These are phyloP conservation scores for Coendou prehensilis DNA, from an alignment of 2,797 vertebrate species.

Conservation along the genomic window DNA sequence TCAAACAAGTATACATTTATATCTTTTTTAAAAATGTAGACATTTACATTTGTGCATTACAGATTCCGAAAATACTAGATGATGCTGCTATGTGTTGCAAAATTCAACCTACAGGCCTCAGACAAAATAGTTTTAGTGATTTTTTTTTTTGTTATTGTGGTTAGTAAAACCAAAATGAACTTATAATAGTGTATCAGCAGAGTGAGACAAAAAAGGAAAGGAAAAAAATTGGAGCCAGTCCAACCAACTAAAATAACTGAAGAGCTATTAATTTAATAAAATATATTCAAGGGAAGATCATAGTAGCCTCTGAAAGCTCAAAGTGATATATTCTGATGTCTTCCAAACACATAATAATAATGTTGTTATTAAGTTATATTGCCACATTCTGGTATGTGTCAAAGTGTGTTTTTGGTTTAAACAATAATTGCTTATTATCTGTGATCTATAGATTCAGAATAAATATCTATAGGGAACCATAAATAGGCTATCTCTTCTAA, in stretches of 20 bases:
- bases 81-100: constrained; percentile 33
- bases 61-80: constrained; percentile 58
- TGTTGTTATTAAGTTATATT: neutral
- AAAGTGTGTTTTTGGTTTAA: neutral
- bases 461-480: neutral
- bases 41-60: neutral
- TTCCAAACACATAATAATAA: neutral
- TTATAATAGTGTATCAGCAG: neutral
- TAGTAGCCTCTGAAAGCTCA: neutral
- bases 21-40: neutral
- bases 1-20: neutral
- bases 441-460: neutral
- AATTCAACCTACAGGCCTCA: neutral
- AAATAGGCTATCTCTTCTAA: neutral
- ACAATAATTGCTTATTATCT: constrained; percentile 19
- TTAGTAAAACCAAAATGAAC: constrained; percentile 43
- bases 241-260: constrained; percentile 28
- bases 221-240: neutral
- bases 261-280: neutral
- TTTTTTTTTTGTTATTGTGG: neutral
- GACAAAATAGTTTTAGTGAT: constrained; percentile 47
- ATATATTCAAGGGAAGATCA: neutral
- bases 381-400: neutral
- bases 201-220: neutral
- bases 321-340: neutral